Evolutionary conservation across 2,113 vertebrate genomes (phyloP).

Genomic region (Artemisiospiza belli): DNA sequence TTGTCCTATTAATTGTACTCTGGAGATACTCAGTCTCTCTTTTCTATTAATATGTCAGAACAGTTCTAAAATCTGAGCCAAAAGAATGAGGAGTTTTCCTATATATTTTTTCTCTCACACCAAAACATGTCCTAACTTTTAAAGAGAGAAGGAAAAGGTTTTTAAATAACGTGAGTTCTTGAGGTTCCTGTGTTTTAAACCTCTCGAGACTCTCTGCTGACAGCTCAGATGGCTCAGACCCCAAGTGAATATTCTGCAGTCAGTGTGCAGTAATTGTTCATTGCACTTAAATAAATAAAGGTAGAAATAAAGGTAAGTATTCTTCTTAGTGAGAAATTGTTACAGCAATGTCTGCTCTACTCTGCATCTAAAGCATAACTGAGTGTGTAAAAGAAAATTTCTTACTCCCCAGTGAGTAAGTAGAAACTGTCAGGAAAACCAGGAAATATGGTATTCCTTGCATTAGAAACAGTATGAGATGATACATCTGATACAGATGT

Average conservation of each 20-base stretch:
- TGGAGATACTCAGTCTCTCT: not conserved
- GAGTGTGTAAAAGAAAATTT: not conserved
- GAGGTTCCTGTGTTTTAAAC: not conserved
- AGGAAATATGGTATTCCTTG: not conserved
- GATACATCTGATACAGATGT: not conserved
- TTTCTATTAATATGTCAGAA: not conserved
- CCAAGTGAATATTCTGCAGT: not conserved
- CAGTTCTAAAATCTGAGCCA: not conserved
- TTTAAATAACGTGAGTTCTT: not conserved
- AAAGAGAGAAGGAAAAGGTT: not conserved
- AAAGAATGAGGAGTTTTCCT: not conserved
- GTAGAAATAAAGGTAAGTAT: not conserved
- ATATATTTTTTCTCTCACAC: not conserved
- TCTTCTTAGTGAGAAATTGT: not conserved
- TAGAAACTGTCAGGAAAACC: not conserved
- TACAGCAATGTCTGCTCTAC: not conserved
- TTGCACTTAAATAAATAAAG: not conserved
- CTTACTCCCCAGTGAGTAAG: not conserved
- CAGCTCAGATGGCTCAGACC: not conserved
- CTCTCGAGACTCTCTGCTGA: not conserved
- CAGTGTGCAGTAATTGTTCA: not conserved
- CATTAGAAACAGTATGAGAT: not conserved
- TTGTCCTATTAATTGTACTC: not conserved
- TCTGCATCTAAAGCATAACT: not conserved
- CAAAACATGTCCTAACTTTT: not conserved